Evolutionary conservation across 1,140 invertebrate species (phyloP).

Genomic region (Leptopilina boulardi): DNA sequence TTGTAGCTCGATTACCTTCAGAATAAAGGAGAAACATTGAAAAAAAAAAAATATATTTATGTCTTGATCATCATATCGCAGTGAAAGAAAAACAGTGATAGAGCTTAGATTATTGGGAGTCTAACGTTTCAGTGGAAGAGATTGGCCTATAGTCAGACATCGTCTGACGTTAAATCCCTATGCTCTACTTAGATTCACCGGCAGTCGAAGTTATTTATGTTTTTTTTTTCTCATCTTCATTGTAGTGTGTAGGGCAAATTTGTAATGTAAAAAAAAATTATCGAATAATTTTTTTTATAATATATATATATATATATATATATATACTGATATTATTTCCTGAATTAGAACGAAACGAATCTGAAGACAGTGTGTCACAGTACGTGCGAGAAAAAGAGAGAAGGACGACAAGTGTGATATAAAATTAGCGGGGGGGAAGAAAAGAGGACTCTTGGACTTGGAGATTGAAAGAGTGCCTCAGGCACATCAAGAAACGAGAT

Average conservation of each 20-base stretch:
- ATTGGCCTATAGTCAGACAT: conserved; percentile 42
- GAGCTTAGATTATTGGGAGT: conserved; percentile 1
- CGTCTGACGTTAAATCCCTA: neutral
- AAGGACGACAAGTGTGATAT: neutral
- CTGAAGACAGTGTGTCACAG: neutral
- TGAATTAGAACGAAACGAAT: neutral
- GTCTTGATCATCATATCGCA: neutral
- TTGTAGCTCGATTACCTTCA: conserved; percentile 19
- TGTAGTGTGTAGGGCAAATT: neutral
- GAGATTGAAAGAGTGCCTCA: conserved; percentile 47
- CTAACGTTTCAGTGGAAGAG: conserved; percentile 37
- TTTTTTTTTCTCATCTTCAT: neutral
- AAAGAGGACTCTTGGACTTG: neutral
- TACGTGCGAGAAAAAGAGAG: neutral
- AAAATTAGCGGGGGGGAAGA: neutral
- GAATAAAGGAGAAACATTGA: neutral
- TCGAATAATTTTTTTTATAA: neutral
- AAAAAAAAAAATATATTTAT: neutral
- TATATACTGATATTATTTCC: too few relatives aligned
- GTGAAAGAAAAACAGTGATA: conserved; percentile 3
- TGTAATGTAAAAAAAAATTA: neutral
- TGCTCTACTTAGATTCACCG: neutral
- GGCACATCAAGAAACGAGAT: conserved; percentile 63
- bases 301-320: too few relatives aligned
- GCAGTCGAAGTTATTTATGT: neutral